A percentile compares a stretch with the other conserved stretches of the same genome.
phyloP scores from a whole-genome alignment of 2,113 vertebrate genomes.

The Odocoileus virginianus region DNA sequence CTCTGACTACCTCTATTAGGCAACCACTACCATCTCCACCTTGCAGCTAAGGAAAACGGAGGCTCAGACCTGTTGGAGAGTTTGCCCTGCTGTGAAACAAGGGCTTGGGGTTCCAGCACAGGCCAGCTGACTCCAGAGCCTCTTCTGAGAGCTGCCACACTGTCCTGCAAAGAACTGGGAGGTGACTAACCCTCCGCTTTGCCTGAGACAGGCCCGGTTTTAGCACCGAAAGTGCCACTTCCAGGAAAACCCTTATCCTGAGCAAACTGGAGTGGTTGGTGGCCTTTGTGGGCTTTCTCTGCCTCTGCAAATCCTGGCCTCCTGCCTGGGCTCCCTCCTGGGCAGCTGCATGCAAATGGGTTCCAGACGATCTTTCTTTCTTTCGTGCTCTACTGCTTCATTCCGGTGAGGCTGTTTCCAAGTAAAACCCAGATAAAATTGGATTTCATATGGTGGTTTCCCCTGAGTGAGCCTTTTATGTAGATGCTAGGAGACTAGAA shows the following conservation, averaged over 20 bases:
- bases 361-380: not conserved
- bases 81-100: not conserved
- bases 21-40: no score
- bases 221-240: not conserved
- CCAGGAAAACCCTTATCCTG: rapidly evolving
- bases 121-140: not conserved
- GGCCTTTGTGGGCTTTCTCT: rapidly evolving
- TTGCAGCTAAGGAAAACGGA: not conserved
- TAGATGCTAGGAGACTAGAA: not conserved
- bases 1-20: no score
- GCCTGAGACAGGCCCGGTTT: not conserved
- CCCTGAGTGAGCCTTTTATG: not conserved
- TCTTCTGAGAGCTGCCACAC: not conserved
- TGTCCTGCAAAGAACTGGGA: not conserved
- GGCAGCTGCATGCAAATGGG: not conserved
- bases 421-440: not conserved
- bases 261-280: not conserved
- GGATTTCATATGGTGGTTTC: not conserved
- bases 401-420: not conserved
- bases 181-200: not conserved
- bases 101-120: not conserved
- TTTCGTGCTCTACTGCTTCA: not conserved
- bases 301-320: not conserved
- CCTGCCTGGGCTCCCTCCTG: rapidly evolving
- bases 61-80: not conserved